Conservation (phyloP, 2,113 vertebrate genomes). For the Turdus rufiventris region DNA sequence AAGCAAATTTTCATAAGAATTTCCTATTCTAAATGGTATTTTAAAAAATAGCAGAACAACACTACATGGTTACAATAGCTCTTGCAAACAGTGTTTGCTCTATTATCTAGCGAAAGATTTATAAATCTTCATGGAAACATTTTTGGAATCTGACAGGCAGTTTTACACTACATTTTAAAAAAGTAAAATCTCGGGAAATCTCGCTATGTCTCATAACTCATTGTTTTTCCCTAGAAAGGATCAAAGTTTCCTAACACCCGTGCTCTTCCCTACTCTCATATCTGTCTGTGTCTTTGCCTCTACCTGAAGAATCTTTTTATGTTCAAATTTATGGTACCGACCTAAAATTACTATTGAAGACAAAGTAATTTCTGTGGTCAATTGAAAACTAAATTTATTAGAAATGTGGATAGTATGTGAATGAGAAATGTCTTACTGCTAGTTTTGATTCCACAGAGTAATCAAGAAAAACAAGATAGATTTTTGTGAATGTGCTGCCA, state of each 20-base stretch:
- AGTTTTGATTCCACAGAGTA: background rate
- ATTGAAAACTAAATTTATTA: background rate
- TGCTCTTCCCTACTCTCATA: background rate
- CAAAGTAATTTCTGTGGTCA: background rate
- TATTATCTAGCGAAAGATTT: background rate
- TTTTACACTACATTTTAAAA: background rate
- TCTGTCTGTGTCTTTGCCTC: background rate
- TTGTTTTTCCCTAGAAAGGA: background rate
- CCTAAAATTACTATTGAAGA: background rate
- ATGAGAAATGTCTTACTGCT: background rate
- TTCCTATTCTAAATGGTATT: background rate
- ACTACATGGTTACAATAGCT: background rate
- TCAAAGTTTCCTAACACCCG: background rate
- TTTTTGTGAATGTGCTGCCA: background rate
- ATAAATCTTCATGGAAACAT: background rate
- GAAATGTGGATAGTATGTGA: background rate
- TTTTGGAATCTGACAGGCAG: background rate
- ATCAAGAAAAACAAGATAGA: background rate
- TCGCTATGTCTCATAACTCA: background rate
- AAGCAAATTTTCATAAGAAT: background rate
- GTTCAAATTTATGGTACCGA: background rate
- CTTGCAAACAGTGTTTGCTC: background rate
- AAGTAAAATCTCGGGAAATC: background rate
- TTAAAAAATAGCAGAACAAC: background rate
- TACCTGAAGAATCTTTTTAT: background rate